These are phyloP conservation scores for Lypha dubia DNA, from an alignment of 2,888 invertebrate species.

Conservation along the genomic window DNA sequence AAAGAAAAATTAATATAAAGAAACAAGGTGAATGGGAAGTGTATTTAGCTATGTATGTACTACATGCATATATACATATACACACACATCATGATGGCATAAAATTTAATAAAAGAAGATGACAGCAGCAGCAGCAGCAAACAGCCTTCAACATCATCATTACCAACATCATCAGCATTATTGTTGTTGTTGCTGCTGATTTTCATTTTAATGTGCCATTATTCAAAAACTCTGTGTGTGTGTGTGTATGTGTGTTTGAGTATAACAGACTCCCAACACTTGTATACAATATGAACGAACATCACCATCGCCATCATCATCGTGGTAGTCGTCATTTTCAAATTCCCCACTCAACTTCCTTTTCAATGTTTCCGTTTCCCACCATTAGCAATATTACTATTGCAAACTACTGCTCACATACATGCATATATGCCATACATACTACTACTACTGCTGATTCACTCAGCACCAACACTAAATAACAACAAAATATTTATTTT, in stretches of 20 bases:
- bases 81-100: slow-evolving; percentile 59
- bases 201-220: slow-evolving; percentile 40
- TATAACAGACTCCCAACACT: slow-evolving; percentile 34
- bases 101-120: slow-evolving; percentile 57
- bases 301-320: background rate
- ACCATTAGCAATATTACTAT: slow-evolving; percentile 51
- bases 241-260: slow-evolving; percentile 15
- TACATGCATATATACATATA: no score
- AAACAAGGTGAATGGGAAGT: slow-evolving; percentile 68
- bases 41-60: no score
- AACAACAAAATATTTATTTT: slow-evolving; percentile 27
- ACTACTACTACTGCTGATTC: background rate
- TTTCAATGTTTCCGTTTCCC: slow-evolving; percentile 69
- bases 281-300: background rate
- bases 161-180: slow-evolving; percentile 31
- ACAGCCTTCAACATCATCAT: slow-evolving; percentile 55
- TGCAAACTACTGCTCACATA: background rate
- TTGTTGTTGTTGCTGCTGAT: slow-evolving; percentile 1
- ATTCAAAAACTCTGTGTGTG: slow-evolving; percentile 33
- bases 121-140: slow-evolving; percentile 16
- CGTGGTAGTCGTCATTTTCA: slow-evolving; percentile 13
- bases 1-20: slow-evolving; percentile 49
- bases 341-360: slow-evolving; percentile 69
- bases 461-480: slow-evolving; percentile 21
- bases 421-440: background rate